phyloP scores from a whole-genome alignment of 2,113 vertebrate species.

The Nibea coibor region DNA sequence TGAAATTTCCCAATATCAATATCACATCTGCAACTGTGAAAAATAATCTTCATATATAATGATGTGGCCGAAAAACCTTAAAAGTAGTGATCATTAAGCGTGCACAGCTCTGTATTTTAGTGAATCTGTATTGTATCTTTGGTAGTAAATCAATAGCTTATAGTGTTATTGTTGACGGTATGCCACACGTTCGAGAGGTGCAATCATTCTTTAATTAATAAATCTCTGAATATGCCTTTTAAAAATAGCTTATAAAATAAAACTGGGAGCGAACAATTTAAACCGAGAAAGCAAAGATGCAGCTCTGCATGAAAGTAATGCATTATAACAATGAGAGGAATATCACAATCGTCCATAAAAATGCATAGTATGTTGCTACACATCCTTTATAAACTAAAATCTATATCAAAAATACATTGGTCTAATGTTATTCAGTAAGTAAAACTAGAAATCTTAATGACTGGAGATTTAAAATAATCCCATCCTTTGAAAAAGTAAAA shows the following conservation, averaged over 20 bases:
- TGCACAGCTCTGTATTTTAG: neutral
- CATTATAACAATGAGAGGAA: constrained; percentile 6
- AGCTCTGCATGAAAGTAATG: constrained; percentile 21
- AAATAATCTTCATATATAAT: neutral
- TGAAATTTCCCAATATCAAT: neutral
- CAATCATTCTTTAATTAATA: constrained; percentile 5
- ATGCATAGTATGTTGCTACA: constrained; percentile 18
- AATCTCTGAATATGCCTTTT: constrained; percentile 13
- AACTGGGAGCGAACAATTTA: constrained; percentile 10
- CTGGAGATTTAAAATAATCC: constrained; percentile 35
- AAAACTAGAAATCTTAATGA: constrained; percentile 27
- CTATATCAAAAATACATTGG: constrained; percentile 52
- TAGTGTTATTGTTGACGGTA: constrained; percentile 46
- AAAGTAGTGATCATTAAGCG: neutral
- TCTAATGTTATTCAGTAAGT: constrained; percentile 23
- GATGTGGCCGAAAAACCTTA: neutral
- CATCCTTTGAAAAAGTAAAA: constrained; percentile 31
- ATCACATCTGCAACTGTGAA: neutral
- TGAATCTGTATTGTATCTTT: constrained; percentile 38
- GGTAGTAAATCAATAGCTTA: constrained; percentile 50
- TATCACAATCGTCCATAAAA: constrained; percentile 5
- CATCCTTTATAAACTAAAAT: constrained; percentile 15
- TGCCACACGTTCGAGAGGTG: constrained; percentile 3
- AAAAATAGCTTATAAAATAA: constrained; percentile 43
- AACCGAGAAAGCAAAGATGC: neutral